Conservation (phyloP, 2,113 vertebrate genomes). For the Chelonoidis abingdonii region DNA sequence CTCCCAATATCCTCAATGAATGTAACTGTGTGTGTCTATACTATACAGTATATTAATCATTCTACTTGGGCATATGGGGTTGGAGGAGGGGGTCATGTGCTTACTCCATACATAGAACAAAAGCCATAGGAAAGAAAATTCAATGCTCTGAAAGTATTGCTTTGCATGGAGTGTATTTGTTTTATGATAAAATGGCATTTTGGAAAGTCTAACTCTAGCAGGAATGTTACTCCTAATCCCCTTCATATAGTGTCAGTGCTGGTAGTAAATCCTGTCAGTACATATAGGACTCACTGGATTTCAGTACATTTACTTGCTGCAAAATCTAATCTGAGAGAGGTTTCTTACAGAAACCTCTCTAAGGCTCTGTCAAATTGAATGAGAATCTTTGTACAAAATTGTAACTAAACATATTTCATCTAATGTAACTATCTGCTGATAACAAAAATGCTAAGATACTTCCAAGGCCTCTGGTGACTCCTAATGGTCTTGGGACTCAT, state of each 20-base stretch:
- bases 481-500: not conserved
- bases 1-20: not conserved
- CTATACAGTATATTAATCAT: not conserved
- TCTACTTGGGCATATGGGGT: not conserved
- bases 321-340: not conserved
- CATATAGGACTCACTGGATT: not conserved
- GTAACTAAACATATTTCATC: not conserved
- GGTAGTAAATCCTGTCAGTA: not conserved
- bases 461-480: not conserved
- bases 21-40: not conserved
- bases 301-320: constrained; percentile 9
- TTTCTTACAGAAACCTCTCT: not conserved
- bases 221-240: constrained; percentile 9
- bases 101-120: not conserved
- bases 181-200: constrained; percentile 17
- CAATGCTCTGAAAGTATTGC: not conserved
- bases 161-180: not conserved
- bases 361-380: not conserved
- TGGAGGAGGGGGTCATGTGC: not conserved
- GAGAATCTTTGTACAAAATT: not conserved
- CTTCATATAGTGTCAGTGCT: not conserved
- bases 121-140: not conserved
- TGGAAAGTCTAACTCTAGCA: not conserved
- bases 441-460: not conserved
- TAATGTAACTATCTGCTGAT: not conserved